These are phyloP conservation scores for Crotalus viridis DNA, from an alignment of 2,113 vertebrate genomes.

Conservation along the genomic window DNA sequence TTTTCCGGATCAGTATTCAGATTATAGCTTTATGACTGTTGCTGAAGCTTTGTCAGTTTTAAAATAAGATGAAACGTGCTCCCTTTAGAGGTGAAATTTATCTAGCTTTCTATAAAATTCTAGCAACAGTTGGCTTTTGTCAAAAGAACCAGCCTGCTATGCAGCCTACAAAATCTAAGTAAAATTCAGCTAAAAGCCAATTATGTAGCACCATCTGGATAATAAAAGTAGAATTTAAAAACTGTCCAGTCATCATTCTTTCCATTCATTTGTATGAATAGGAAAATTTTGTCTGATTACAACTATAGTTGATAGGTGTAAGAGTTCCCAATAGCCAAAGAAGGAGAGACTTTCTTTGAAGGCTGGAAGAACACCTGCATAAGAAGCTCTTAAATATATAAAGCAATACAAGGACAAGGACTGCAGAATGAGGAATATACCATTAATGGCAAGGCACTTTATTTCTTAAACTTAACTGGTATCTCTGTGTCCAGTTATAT, in stretches of 20 bases:
- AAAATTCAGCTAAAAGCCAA: constrained; percentile 14
- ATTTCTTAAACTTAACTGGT: not conserved
- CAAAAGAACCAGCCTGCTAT: not conserved
- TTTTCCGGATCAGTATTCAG: not conserved
- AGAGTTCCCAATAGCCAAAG: not conserved
- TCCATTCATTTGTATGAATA: not conserved
- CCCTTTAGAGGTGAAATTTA: not conserved
- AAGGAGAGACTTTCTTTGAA: not conserved
- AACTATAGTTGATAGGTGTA: not conserved
- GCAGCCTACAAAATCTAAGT: constrained; percentile 19
- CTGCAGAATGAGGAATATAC: not conserved
- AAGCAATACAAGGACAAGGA: not conserved
- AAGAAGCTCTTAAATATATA: not conserved
- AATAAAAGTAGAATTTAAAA: constrained; percentile 16
- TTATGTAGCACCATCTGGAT: constrained; percentile 18
- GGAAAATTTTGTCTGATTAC: not conserved
- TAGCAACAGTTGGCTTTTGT: constrained; percentile 25
- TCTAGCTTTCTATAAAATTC: not conserved
- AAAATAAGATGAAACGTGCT: constrained; percentile 3
- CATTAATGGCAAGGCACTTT: not conserved
- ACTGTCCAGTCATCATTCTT: not conserved
- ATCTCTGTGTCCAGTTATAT: not conserved
- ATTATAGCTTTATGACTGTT: not conserved
- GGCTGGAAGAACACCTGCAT: not conserved
- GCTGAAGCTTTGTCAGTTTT: not conserved